Conservation (phyloP, 2,888 invertebrate genomes). For the Nycteola revayana region DNA sequence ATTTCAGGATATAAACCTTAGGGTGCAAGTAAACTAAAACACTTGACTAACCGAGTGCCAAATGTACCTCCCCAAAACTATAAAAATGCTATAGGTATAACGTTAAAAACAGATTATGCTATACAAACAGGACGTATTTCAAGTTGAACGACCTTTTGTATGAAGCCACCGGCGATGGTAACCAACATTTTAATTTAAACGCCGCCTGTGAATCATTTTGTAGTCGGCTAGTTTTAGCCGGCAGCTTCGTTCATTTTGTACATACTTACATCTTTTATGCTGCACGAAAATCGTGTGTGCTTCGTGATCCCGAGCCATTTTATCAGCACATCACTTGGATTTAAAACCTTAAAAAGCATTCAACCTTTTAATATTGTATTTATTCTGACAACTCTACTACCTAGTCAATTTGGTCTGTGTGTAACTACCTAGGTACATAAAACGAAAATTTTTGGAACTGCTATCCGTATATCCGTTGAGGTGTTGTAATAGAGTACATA, state of each 20-base stretch:
- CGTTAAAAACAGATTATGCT: slow-evolving; percentile 24
- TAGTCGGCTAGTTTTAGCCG: slow-evolving; percentile 39
- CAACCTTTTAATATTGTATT: too few species aligned
- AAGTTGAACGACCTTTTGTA: slow-evolving; percentile 64
- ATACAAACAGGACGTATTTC: slow-evolving; percentile 50
- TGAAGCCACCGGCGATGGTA: slow-evolving; percentile 36
- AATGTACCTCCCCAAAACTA: neutral
- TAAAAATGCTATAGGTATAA: slow-evolving; percentile 5
- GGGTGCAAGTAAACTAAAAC: too few species aligned
- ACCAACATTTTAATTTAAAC: slow-evolving; percentile 46
- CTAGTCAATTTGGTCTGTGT: too few species aligned
- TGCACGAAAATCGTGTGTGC: slow-evolving; percentile 11
- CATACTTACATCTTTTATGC: slow-evolving; percentile 24
- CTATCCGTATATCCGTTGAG: too few species aligned
- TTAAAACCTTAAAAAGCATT: too few species aligned
- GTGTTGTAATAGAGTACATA: too few species aligned
- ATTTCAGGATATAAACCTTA: too few species aligned
- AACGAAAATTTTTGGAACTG: too few species aligned
- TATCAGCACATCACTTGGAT: slow-evolving; percentile 3
- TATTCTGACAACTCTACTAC: too few species aligned
- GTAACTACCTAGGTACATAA: too few species aligned
- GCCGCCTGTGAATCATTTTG: slow-evolving; percentile 48
- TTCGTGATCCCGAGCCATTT: slow-evolving; percentile 11
- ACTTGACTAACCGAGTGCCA: slow-evolving; percentile 8
- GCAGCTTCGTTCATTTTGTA: slow-evolving; percentile 17